A percentile compares a stretch with the other conserved stretches of the same genome.
Conservation (phyloP, 2,888 invertebrate genomes). For the Endomychus coccineus region DNA sequence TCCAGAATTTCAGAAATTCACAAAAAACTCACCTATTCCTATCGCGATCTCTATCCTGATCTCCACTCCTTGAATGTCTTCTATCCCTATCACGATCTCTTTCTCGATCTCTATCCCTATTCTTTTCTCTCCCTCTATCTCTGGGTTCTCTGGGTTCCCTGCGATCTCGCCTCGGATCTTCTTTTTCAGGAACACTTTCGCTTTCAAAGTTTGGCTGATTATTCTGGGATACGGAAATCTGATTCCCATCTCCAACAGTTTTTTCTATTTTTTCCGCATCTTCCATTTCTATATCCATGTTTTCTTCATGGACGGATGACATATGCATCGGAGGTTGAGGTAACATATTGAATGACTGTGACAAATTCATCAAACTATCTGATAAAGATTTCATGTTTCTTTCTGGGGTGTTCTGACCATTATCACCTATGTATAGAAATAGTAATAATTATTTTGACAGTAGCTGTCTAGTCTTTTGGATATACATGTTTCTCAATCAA, state of each 20-base stretch:
- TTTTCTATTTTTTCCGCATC: conserved; percentile 41
- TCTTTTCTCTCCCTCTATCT: conserved; percentile 25
- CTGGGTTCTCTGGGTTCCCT: conserved; percentile 6
- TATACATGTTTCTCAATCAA: too few species aligned
- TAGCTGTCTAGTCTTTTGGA: too few species aligned
- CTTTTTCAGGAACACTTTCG: too few species aligned
- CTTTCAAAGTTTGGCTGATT: too few species aligned
- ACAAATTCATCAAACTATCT: conserved; percentile 42
- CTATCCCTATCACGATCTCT: conserved; percentile 28
- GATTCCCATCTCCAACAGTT: conserved; percentile 7
- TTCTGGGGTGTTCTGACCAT: conserved; percentile 17
- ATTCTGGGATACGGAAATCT: conserved; percentile 4
- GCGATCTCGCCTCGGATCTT: conserved; percentile 14
- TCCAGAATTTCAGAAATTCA: too few species aligned
- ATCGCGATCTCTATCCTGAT: conserved; percentile 32
- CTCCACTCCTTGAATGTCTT: conserved; percentile 30
- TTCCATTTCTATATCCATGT: conserved; percentile 74
- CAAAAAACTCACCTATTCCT: conserved; percentile 30
- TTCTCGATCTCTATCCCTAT: conserved; percentile 38
- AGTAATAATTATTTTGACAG: too few species aligned
- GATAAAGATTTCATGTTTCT: conserved; percentile 27
- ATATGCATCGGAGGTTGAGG: conserved; percentile 39
- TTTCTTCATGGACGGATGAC: conserved; percentile 45
- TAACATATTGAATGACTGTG: conserved; percentile 39
- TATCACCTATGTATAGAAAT: too few species aligned